phyloP scores from a whole-genome alignment of 1,140 invertebrate genomes.

The Helicoverpa armigera region DNA sequence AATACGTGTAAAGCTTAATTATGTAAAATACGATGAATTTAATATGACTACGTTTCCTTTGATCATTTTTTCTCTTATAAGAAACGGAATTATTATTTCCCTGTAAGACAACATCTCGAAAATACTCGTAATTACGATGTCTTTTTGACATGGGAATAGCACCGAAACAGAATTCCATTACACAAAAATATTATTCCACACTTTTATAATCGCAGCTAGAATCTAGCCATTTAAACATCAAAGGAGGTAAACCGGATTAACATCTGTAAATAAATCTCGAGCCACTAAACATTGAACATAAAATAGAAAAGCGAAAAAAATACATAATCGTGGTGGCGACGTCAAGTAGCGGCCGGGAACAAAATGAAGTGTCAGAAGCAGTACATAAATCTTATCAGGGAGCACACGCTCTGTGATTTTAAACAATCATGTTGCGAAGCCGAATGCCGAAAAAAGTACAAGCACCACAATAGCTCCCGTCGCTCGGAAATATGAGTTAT shows the following conservation, averaged over 20 bases:
- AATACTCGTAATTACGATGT: not conserved
- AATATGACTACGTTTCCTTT: not conserved
- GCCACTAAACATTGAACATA: conserved; percentile 43
- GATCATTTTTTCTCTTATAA: not conserved
- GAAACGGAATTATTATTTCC: not conserved
- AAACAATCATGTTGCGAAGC: conserved; percentile 64
- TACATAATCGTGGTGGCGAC: conserved; percentile 46
- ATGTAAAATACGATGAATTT: conserved; percentile 15
- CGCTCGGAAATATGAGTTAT: conserved; percentile 61
- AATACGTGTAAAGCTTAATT: not conserved
- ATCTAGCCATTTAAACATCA: conserved; percentile 6
- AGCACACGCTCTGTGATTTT: conserved; percentile 64
- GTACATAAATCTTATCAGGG: conserved; percentile 67
- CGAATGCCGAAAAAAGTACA: conserved; percentile 59
- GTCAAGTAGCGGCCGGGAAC: conserved; percentile 61
- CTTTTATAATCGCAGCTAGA: not conserved
- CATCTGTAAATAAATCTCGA: conserved; percentile 24
- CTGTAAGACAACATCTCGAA: not conserved
- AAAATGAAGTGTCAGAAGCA: conserved; percentile 68
- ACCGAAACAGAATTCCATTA: no score
- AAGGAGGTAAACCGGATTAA: conserved; percentile 25
- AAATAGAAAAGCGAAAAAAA: conserved; percentile 47
- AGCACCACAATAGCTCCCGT: conserved; percentile 56
- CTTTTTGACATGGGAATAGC: no score
- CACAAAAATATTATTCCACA: no score